phyloP scores from a whole-genome alignment of 2,113 vertebrate species.

The Cichladusa arquata region DNA sequence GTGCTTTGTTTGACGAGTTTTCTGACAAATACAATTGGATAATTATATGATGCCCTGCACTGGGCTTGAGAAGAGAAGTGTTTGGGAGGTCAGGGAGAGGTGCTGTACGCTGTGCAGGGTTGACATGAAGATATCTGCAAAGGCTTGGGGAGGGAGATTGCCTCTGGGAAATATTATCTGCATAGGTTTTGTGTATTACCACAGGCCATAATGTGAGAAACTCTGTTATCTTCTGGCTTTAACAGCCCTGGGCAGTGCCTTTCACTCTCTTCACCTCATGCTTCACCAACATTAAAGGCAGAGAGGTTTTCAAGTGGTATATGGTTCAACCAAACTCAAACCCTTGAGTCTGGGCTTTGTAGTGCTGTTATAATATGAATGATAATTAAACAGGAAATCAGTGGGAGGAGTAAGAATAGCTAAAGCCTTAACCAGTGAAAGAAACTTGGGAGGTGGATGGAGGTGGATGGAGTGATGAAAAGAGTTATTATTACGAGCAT shows the following conservation, averaged over 20 bases:
- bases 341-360: neutral
- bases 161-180: neutral
- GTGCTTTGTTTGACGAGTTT: neutral
- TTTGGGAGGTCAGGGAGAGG: neutral
- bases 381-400: neutral
- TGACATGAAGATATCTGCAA: neutral
- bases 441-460: neutral
- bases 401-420: neutral
- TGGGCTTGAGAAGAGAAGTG: fast-evolving
- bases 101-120: neutral
- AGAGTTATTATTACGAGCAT: neutral
- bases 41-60: neutral
- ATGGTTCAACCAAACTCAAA: neutral
- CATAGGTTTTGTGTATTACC: neutral
- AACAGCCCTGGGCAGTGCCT: neutral
- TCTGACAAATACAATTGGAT: neutral
- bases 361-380: neutral
- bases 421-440: neutral
- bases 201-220: neutral
- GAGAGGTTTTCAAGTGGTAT: neutral
- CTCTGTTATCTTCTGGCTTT: neutral
- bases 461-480: neutral
- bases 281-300: neutral
- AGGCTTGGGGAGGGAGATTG: neutral
- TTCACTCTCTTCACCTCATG: neutral